Conservation (phyloP, 2,113 vertebrate genomes). For the Pyrgilauda ruficollis region DNA sequence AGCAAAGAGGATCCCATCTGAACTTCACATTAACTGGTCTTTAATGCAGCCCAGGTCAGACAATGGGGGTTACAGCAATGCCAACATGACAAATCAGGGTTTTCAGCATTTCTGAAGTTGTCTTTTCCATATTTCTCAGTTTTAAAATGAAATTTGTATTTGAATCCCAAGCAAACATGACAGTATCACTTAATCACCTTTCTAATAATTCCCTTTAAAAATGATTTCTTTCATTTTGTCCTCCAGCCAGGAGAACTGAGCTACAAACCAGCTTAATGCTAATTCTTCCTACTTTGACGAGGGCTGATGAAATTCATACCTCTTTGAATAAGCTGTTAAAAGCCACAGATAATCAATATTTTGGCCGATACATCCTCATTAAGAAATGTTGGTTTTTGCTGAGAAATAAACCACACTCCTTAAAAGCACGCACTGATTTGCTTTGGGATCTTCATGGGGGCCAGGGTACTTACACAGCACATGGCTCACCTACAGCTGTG, state of each 20-base stretch:
- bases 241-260: slow-evolving; percentile 17
- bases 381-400: neutral
- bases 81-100: neutral
- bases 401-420: neutral
- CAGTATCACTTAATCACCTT: neutral
- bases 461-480: slow-evolving; percentile 15
- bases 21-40: neutral
- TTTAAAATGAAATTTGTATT: neutral
- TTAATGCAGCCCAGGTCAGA: neutral
- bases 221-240: neutral
- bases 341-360: slow-evolving; percentile 46
- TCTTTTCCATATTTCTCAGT: neutral
- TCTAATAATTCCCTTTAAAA: slow-evolving; percentile 15
- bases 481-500: slow-evolving; percentile 24
- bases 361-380: neutral
- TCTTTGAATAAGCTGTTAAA: slow-evolving; percentile 54
- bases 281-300: slow-evolving; percentile 44
- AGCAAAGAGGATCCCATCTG: neutral
- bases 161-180: neutral
- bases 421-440: neutral
- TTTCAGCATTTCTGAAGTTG: neutral
- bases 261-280: slow-evolving; percentile 48
- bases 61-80: neutral
- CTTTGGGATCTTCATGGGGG: neutral
- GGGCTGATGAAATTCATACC: slow-evolving; percentile 45